These are phyloP conservation scores for Echinops telfairi DNA, from an alignment of 2,113 vertebrate species.

Conservation along the genomic window DNA sequence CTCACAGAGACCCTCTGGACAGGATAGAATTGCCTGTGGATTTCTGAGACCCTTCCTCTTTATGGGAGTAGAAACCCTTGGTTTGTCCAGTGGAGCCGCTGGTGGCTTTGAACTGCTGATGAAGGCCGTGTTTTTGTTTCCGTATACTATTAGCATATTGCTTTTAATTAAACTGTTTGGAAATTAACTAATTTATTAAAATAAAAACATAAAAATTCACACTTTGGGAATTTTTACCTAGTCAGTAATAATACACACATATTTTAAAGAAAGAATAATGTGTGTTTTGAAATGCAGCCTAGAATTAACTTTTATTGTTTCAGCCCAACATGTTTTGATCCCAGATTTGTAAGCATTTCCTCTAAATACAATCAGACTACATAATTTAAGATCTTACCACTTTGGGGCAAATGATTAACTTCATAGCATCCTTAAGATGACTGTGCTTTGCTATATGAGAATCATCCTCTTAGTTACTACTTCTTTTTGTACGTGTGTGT, in stretches of 20 bases:
- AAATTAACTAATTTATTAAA: background rate
- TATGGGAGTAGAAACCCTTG: no score
- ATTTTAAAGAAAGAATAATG: background rate
- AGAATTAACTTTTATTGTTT: background rate
- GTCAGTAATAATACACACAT: background rate
- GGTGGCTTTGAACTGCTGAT: no score
- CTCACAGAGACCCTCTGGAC: no score
- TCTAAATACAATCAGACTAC: slow-evolving; percentile 15
- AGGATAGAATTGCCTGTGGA: no score
- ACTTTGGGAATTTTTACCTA: background rate
- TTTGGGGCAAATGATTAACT: slow-evolving; percentile 31
- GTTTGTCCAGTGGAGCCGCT: no score
- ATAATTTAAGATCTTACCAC: slow-evolving; percentile 38
- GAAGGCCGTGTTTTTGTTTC: no score
- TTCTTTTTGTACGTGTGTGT: slow-evolving; percentile 19
- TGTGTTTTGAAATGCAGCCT: background rate
- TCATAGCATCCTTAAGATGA: slow-evolving; percentile 2
- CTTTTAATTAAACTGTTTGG: background rate
- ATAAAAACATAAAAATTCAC: background rate
- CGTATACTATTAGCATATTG: background rate
- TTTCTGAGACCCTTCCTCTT: no score
- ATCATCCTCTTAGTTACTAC: slow-evolving; percentile 11
- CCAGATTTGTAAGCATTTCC: background rate
- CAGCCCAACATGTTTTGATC: background rate
- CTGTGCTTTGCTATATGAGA: background rate